These are phyloP conservation scores for Onychomys arenicola DNA, from an alignment of 2,797 vertebrate genomes.

Conservation along the genomic window DNA sequence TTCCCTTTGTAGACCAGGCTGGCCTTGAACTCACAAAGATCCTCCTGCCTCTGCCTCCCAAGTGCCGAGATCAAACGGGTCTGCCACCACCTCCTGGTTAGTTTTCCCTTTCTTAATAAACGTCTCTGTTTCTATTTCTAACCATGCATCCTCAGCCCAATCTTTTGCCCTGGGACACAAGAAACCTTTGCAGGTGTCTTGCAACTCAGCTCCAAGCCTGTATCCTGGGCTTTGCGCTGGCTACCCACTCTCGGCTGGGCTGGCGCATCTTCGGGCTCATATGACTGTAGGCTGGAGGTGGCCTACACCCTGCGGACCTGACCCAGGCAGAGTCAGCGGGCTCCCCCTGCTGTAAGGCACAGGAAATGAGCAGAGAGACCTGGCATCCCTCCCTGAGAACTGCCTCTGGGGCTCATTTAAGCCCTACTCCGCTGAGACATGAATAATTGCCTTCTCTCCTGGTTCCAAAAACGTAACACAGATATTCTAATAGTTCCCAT, in stretches of 20 bases:
- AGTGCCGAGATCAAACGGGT: background rate
- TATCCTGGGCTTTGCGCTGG: background rate
- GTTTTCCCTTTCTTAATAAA: background rate
- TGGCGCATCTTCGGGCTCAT: background rate
- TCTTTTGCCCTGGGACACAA: background rate
- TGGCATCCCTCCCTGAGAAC: background rate
- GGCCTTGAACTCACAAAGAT: background rate
- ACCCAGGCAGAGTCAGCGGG: background rate
- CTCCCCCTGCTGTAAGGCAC: conserved; percentile 69
- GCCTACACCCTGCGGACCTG: background rate
- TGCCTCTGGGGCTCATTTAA: background rate
- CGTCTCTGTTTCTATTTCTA: background rate
- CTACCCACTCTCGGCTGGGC: background rate
- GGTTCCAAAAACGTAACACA: background rate
- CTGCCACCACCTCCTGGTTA: background rate
- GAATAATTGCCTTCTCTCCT: background rate
- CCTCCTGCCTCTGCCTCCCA: background rate
- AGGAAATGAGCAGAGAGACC: background rate
- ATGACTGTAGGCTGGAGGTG: background rate
- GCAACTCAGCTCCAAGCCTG: background rate
- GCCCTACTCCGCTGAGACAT: background rate
- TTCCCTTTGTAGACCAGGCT: background rate
- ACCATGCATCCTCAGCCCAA: background rate
- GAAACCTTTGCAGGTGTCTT: background rate
- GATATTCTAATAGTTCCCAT: conserved; percentile 9